Conservation (phyloP, 2,888 invertebrate species). For the Eurois occulta region DNA sequence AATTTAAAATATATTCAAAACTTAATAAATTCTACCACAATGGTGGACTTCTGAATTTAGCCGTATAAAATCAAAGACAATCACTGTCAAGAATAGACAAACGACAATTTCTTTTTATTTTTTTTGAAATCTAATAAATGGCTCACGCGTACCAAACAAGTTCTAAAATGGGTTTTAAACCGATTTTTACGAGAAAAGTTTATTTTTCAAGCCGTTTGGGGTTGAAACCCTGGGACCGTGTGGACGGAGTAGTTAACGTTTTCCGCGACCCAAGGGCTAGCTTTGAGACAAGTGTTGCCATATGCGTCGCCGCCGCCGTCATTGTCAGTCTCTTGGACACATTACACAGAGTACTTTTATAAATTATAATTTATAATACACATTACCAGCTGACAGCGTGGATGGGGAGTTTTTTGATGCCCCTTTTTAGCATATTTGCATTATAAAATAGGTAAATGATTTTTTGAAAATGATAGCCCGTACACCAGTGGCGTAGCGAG, state of each 20-base stretch:
- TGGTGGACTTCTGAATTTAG: constrained; percentile 65
- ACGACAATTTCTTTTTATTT: constrained; percentile 3
- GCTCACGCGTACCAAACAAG: background rate
- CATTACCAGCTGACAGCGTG: background rate
- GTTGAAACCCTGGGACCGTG: background rate
- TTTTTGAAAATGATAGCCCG: no score
- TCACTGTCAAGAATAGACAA: constrained; percentile 63
- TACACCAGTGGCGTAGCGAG: no score
- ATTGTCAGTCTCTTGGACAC: background rate
- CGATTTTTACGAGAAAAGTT: background rate
- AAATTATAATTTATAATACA: no score
- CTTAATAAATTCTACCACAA: constrained; percentile 35
- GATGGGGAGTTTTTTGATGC: no score
- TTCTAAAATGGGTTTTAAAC: background rate
- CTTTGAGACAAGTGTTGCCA: background rate
- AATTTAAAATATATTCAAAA: constrained; percentile 63
- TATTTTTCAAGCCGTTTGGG: background rate
- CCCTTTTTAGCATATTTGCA: no score
- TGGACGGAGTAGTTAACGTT: no score
- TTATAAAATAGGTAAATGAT: no score
- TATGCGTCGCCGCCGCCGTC: background rate
- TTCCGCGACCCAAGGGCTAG: background rate
- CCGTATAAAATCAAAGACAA: constrained; percentile 76
- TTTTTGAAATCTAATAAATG: background rate
- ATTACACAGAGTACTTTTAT: no score